Evolutionary conservation across 2,113 vertebrate genomes (phyloP), one percentile per base, ranked within the genome.

Genomic region (Stigmatopora nigra): DNA sequence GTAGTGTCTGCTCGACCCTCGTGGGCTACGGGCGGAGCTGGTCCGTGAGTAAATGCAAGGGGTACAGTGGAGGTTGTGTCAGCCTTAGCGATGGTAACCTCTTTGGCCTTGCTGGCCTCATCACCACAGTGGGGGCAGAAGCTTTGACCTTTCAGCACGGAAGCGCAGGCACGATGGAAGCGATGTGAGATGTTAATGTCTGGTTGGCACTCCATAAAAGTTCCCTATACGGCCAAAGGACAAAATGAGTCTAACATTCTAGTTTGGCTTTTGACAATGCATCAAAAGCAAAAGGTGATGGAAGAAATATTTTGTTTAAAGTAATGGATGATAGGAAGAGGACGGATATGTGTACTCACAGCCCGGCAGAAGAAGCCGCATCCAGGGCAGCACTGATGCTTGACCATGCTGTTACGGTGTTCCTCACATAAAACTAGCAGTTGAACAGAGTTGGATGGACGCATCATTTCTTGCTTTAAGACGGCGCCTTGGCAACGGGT

Each of bases 41-140:
- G 88, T 38, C 79, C 88, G 0, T 84, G 82, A 10, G 73, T 16
- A 11, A 63, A 38, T 0, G 38, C 35, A 12, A 75, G 81, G 0
- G 88, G 88, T 65, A 94, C 90, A 0, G 91, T 95, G 63, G 97
- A 99, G 35, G 97, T 99, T 0, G 97, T 99, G 89, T 99, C 97
- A 0, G 97, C 96, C 82, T 98, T 99, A 41, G 97, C 95, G 57
- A 99, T 93, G 13, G 97, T 98, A 78, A 99, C 97, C 82, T 99
- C 97, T 86, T 93, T 96, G 69, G 97, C 95, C 80, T 98, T 98
- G 80, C 90, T 82, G 78, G 91, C 89, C 56, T 99, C 96, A 63
- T 98, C 97, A 58, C 97, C 96, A 0, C 97, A 99, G 84, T 99
- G 97, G 5, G 97, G 97, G 78, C 97, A 99, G 86, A 95, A 99